Conservation (phyloP, 1,140 invertebrate species). For the Ooceraea biroi region DNA sequence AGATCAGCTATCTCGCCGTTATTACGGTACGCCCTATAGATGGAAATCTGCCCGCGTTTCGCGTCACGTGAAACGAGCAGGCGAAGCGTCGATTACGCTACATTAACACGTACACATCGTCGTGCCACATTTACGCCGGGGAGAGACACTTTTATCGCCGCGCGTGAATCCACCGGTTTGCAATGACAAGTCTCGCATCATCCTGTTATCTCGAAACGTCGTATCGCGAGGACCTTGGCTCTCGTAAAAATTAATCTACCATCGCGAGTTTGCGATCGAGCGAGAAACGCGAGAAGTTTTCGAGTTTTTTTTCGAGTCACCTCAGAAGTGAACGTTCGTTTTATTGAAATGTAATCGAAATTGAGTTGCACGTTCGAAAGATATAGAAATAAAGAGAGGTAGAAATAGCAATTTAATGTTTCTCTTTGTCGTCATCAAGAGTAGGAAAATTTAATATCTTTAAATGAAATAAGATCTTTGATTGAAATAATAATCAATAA, state of each 20-base stretch:
- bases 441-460: neutral
- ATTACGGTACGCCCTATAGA: constrained; percentile 35
- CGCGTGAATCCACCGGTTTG: constrained; percentile 13
- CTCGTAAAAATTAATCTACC: neutral
- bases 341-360: neutral
- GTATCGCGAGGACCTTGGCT: neutral
- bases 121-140: neutral
- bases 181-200: neutral
- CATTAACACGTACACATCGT: constrained; percentile 40
- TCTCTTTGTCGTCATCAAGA: neutral
- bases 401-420: neutral
- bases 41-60: constrained; percentile 33
- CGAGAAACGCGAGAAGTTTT: neutral
- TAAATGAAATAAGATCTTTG: neutral
- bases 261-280: neutral
- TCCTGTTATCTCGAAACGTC: neutral
- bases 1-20: constrained; percentile 40
- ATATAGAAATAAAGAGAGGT: neutral
- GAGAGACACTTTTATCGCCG: constrained; percentile 1
- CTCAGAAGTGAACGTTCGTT: too few species aligned
- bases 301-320: neutral
- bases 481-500: too few species aligned
- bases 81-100: constrained; percentile 33
- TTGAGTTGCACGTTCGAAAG: neutral
- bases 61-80: constrained; percentile 35